Evolutionary conservation across 2,113 vertebrate species (phyloP), one percentile per base, ranked within the genome.

Genomic region (Aptenodytes patagonicus): DNA sequence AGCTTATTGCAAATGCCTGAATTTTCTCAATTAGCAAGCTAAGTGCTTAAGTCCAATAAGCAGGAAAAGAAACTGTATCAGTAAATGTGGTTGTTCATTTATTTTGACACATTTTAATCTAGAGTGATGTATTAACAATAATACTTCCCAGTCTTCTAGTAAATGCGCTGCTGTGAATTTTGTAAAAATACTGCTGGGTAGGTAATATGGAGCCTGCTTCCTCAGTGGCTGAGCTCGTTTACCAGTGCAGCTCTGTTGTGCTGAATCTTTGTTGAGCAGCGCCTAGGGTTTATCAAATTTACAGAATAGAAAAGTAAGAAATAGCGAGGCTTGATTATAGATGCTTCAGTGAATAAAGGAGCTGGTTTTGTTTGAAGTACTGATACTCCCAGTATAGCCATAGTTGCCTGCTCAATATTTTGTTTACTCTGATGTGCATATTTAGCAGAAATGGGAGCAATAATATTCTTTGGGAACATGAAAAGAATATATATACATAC

Each of bases 81-180:
- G 76, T 96, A 95, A 96, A 96, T 70, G 83, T 51, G 68, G 58
- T 83, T 84, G 71, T 94, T 97, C 91, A 65, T 96, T 97, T 96
- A 79, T 93, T 96, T 95, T 87, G 92, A 64, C 94, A 84, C 71
- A 85, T 91, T 97, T 97, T 97, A 95, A 96, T 97, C 96, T 95
- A 94, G 88, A 94, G 65, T 80, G 76, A 96, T 93, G 58, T 76
- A 95, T 94, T 91, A 95, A 92, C 93, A 90, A 60, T 70, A 91
- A 66, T 89, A 54, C 42, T 88, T 93, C 75, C 52, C 57, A 84
- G 61, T 65, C 42, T 80, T 54, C 93, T 83, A 57, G 54, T 90
- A 95, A 95, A 89, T 36, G 42, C 0, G 0, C 76, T 57, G 31
- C 77, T 75, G 60, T 83, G 61, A 71, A 61, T 79, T 94, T 93